These are phyloP conservation scores for Macrotis lagotis DNA, from an alignment of 2,113 vertebrate genomes.

Conservation along the genomic window DNA sequence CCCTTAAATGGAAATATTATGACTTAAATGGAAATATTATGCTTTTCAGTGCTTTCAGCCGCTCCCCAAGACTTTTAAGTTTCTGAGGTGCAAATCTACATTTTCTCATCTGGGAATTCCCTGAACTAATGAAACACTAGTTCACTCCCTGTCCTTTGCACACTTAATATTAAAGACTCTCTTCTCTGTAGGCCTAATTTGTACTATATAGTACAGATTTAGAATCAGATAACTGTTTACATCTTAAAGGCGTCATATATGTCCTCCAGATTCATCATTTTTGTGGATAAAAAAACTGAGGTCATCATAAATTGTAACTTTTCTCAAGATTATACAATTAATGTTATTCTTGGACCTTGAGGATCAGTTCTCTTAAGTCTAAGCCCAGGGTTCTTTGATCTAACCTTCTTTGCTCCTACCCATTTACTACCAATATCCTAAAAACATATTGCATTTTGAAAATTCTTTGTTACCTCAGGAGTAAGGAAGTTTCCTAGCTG, in stretches of 20 bases:
- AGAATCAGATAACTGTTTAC: not conserved
- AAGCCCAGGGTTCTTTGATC: not conserved
- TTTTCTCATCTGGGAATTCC: not conserved
- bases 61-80: not conserved
- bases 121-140: not conserved
- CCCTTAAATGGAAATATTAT: slow-evolving; percentile 36
- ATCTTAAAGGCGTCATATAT: not conserved
- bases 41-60: not conserved
- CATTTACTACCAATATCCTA: not conserved
- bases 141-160: not conserved
- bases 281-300: not conserved
- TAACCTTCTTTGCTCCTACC: not conserved
- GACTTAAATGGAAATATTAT: slow-evolving; percentile 18
- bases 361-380: not conserved
- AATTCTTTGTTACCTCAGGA: not conserved
- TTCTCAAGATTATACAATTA: not conserved
- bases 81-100: not conserved
- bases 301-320: not conserved
- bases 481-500: not conserved
- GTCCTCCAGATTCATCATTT: not conserved
- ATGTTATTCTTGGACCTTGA: not conserved
- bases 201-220: not conserved
- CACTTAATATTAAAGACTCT: not conserved
- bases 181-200: not conserved
- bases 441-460: not conserved